Evolutionary conservation across 2,888 invertebrate species (phyloP).

Genomic region (Steinernema carpocapsae): DNA sequence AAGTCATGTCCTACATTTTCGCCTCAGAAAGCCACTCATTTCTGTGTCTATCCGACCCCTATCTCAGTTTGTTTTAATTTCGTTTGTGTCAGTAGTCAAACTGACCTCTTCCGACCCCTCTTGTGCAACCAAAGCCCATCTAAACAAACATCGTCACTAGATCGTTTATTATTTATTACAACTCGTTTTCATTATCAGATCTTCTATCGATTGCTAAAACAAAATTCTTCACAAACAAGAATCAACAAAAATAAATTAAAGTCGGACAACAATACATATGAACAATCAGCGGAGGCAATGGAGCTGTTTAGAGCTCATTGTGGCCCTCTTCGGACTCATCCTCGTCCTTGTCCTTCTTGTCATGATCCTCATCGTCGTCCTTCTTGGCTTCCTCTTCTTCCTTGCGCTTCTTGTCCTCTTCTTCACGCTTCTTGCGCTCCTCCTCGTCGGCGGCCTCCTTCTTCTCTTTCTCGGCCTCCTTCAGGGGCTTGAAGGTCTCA

Average conservation of each 20-base stretch:
- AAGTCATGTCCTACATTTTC: too few relatives aligned
- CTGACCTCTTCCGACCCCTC: too few relatives aligned
- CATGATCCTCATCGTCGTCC: conserved; percentile 49
- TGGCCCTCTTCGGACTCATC: conserved; percentile 57
- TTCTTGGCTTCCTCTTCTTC: conserved; percentile 51
- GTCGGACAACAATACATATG: conserved; percentile 12
- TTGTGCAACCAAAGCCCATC: too few relatives aligned
- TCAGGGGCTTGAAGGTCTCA: conserved; percentile 72
- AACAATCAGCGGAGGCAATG: neutral
- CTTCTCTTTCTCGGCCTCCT: conserved; percentile 91
- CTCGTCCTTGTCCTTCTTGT: conserved; percentile 60
- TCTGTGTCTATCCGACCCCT: too few relatives aligned
- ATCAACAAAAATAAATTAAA: conserved; percentile 34
- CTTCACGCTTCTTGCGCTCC: conserved; percentile 75
- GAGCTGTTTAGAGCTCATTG: conserved; percentile 53
- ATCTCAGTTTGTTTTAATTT: too few relatives aligned
- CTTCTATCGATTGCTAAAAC: conserved; percentile 29
- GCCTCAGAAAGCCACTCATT: too few relatives aligned
- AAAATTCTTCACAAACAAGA: conserved; percentile 32
- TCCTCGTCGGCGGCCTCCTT: conserved; percentile 87
- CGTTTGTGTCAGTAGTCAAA: too few relatives aligned
- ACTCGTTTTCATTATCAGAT: conserved; percentile 9
- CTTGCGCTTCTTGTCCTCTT: conserved; percentile 70
- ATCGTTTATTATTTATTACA: neutral
- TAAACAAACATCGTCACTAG: too few relatives aligned